Base-by-base conservation (phyloP, 2,888 invertebrate genomes). In the Pilophorus perplexus region DNA sequence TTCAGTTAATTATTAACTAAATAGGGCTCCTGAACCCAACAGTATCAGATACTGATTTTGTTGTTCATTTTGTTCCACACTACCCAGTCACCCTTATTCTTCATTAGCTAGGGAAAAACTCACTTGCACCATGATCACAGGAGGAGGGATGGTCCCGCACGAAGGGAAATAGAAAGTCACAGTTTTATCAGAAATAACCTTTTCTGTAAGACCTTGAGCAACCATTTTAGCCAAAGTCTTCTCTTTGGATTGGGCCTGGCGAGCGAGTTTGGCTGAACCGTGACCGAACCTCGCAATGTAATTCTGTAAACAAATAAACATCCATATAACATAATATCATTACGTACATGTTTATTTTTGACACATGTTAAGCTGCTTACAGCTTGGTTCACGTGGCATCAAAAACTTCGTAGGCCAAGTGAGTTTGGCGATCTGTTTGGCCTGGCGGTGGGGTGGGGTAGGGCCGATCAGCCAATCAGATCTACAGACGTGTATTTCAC, bases 221-320 rank as follows among this genome's bases (percentile, higher is more conserved):
- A 99, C 95, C 99, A 99, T 99, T 80, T 99, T 99, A 22, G 96
- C 96, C 67, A 99, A 80, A 0, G 98, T 98, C 79, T 99, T 99
- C 79, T 99, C 99, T 79, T 99, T 99, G 71, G 96, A 97, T 79
- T 99, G 99, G 6, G 99, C 99, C 77, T 99, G 99, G 68, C 99
- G 83, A 0, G 99, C 99, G 71, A 99, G 79, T 80, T 99, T 99
- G 0, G 98, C 99, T 12, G 94, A 95, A 74, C 99, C 99, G 82
- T 99, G 99, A 83, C 99, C 99, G 79, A 99, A 99, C 64, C 99
- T 84, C 0, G 98, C 98, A 72, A 99, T 97, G 78, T 99, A 99
- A 78, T 98, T 96, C 86, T 90, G 77, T 69, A 76, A 75, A 72
- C 42, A 37, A 70, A 66, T 60, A 25, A n/a, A 12, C 33, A 66